phyloP scores from a whole-genome alignment of 2,888 invertebrate species.

The Molanna angustata region DNA sequence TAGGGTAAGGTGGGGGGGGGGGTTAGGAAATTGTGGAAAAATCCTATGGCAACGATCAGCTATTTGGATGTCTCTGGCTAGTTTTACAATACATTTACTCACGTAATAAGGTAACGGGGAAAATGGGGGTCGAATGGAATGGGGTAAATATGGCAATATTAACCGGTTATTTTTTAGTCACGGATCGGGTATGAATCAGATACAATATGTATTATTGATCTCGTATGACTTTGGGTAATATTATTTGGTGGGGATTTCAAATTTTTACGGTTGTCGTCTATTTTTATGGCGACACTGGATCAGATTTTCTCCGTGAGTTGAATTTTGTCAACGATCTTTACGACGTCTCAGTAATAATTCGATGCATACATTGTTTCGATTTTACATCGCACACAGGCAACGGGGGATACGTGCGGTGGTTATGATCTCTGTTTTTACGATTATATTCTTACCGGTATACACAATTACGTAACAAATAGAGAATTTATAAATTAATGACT shows the following conservation, averaged over 20 bases:
- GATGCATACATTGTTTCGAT: slow-evolving; percentile 15
- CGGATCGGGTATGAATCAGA: slow-evolving; percentile 15
- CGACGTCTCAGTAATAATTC: slow-evolving; percentile 24
- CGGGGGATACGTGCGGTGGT: too few relatives aligned
- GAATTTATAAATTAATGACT: too few relatives aligned
- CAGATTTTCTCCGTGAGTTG: slow-evolving; percentile 22
- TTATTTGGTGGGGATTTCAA: slow-evolving; percentile 24
- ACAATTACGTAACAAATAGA: neutral
- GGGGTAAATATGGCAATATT: slow-evolving; percentile 19
- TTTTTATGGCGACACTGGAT: slow-evolving; percentile 28
- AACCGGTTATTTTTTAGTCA: slow-evolving; percentile 3
- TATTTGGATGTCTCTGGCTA: slow-evolving; percentile 18
- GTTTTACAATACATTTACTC: slow-evolving; percentile 33
- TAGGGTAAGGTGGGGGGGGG: slow-evolving; percentile 7
- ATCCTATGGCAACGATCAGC: neutral
- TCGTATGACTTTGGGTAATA: slow-evolving; percentile 1
- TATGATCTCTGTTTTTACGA: neutral
- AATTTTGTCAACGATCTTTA: slow-evolving; percentile 26
- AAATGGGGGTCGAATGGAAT: slow-evolving; percentile 12
- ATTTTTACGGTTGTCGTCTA: slow-evolving; percentile 31
- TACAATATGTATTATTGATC: slow-evolving; percentile 31
- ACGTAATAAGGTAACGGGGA: slow-evolving; percentile 25
- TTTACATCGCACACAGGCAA: neutral
- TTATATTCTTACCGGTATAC: neutral
- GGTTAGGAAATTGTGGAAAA: slow-evolving; percentile 6